Base-by-base conservation (phyloP, 2,888 invertebrate genomes). In the Oasisia sp. region DNA sequence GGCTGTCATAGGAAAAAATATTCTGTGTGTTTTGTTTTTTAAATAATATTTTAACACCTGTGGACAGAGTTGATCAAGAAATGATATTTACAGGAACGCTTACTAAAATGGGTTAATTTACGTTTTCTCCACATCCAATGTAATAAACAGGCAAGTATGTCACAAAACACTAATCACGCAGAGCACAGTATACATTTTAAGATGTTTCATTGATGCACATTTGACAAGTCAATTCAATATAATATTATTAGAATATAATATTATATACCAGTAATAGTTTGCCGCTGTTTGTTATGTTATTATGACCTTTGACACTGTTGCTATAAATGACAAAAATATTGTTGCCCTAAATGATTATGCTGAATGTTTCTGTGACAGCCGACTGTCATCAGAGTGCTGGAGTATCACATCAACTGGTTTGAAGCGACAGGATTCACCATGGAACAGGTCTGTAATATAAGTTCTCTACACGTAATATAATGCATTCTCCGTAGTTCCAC, bases 341-440 rank as follows among this genome's bases (percentile, higher is more conserved):
- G 19, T 74, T 74, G n/a, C 74, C 27, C 7, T 74, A 74, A 38
- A 38, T 38, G 38, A 38, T 38, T 4, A 19, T 74, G 5, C n/a
- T 74, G 74, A 74, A 74, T 32, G 91, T 50, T 32, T 89, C 32
- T 91, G 32, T 94, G 50, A 19, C 94, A 97, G 95, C 96, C 96
- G 4, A 95, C 95, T 32, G 95, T 97, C 1, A 96, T 97, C 92
- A 95, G 96, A 94, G 95, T 97, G 4, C 94, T 97, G 56, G 97
- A 97, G 93, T 97, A 97, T 95, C 96, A 97, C 91, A 95, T 97
- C 4, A 96, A 97, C 93, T 96, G 97, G 96, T 94, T 97, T 91
- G 96, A 97, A 93, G 95, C 95, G 56, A 96, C 96, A 32, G 96
- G 96, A 0, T 96, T 97, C 93, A 95, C 96, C 56, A 95, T 96